Conservation (phyloP, 30 jellyfish, hydroid and myxozoan species). For the Catostylus mosaicus region DNA sequence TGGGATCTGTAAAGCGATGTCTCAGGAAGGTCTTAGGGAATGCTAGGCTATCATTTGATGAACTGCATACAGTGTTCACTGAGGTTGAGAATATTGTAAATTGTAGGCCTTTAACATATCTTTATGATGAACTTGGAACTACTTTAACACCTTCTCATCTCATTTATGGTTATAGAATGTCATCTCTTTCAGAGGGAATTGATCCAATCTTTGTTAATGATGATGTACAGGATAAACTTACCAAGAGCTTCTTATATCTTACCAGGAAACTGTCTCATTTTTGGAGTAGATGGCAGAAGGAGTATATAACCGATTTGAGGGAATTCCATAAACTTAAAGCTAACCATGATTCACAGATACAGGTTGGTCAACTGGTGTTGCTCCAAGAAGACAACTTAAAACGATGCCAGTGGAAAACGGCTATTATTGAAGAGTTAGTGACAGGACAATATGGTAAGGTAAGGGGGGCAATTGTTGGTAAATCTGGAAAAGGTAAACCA, state of each 20-base stretch:
- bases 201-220: neutral
- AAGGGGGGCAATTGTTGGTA: slow-evolving; percentile 43
- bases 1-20: slow-evolving; percentile 45
- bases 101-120: slow-evolving; percentile 28
- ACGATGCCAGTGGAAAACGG: slow-evolving; percentile 43
- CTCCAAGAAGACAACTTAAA: slow-evolving; percentile 36
- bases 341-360: neutral
- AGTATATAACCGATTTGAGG: slow-evolving; percentile 50
- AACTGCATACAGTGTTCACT: slow-evolving; percentile 21
- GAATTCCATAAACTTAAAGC: slow-evolving; percentile 7
- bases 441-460: slow-evolving; percentile 32
- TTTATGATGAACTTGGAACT: slow-evolving; percentile 33
- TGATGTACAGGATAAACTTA: neutral
- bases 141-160: slow-evolving; percentile 53
- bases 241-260: slow-evolving; percentile 24
- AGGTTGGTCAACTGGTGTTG: slow-evolving; percentile 28
- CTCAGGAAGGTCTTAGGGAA: slow-evolving; percentile 39
- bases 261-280: slow-evolving; percentile 25
- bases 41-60: slow-evolving; percentile 43
- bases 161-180: slow-evolving; percentile 22
- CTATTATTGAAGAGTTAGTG: slow-evolving; percentile 13
- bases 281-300: slow-evolving; percentile 59
- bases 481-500: slow-evolving; percentile 14
- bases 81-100: slow-evolving; percentile 48
- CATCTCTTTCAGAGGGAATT: slow-evolving; percentile 28